Percentiles rank a stretch among this genome's conserved stretches.
Conservation (phyloP, 2,797 vertebrate species). For the Melanotaenia nigrans region DNA sequence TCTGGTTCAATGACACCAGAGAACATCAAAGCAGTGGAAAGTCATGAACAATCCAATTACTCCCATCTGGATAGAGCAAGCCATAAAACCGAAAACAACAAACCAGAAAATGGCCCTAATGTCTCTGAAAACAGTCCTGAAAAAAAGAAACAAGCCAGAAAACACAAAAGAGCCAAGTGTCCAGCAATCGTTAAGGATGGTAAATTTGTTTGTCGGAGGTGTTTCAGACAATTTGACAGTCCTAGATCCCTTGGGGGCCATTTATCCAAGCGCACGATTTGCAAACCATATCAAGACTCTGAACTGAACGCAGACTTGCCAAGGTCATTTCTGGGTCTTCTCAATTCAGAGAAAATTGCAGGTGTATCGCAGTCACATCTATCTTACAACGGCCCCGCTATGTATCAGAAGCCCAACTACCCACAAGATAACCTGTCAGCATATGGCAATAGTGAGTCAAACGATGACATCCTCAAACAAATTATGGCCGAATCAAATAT, state of each 20-base stretch:
- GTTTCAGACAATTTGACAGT: conserved; percentile 92
- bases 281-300: conserved; percentile 89
- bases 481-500: conserved; percentile 86
- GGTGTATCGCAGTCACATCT: conserved; percentile 77
- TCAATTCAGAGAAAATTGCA: conserved; percentile 88
- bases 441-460: conserved; percentile 78
- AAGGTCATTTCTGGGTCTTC: conserved; percentile 89
- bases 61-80: conserved; percentile 14
- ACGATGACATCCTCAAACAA: conserved; percentile 87
- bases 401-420: conserved; percentile 84
- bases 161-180: conserved; percentile 90
- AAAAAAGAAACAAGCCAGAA: conserved; percentile 73
- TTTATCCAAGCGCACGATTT: conserved; percentile 91
- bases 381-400: conserved; percentile 77
- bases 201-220: conserved; percentile 94
- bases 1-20: conserved; percentile 36
- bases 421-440: conserved; percentile 75
- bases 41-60: conserved; percentile 33
- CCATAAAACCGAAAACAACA: conserved; percentile 22
- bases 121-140: conserved; percentile 31
- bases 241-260: conserved; percentile 96
- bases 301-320: conserved; percentile 88
- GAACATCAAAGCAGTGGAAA: conserved; percentile 47
- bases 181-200: conserved; percentile 94
- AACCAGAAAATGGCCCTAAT: conserved; percentile 25